These are phyloP conservation scores for Embiotoca jacksoni DNA, from an alignment of 2,113 vertebrate genomes.

Conservation along the genomic window DNA sequence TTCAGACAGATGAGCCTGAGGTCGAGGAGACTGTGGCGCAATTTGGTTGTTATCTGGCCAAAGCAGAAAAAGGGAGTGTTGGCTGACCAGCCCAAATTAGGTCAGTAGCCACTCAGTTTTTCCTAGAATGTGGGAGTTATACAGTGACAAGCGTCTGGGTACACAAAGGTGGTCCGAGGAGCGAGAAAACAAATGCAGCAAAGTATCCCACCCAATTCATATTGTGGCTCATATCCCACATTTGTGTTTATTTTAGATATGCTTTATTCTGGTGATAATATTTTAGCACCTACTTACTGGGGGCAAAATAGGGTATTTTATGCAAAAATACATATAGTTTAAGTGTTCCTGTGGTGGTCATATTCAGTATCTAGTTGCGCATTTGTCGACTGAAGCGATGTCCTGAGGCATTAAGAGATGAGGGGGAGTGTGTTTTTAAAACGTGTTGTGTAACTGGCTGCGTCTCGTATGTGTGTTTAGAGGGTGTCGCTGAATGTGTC, in stretches of 20 bases:
- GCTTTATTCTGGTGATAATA: no score
- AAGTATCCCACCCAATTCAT: no score
- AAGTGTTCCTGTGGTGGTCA: no score
- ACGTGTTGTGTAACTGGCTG: not conserved
- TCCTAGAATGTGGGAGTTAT: conserved; percentile 51
- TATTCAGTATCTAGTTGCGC: no score
- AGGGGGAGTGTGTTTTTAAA: conserved; percentile 30
- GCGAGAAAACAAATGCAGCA: not conserved
- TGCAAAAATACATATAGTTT: no score
- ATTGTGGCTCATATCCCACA: no score
- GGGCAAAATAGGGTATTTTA: no score
- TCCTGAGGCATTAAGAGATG: conserved; percentile 30
- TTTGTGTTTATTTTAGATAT: no score
- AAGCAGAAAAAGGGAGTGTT: conserved; percentile 42
- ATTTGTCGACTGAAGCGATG: no score
- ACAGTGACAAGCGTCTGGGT: conserved; percentile 1
- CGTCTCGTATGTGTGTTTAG: conserved; percentile 45
- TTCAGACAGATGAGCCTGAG: conserved; percentile 35
- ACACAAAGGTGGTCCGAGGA: conserved; percentile 8
- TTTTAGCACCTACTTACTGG: no score
- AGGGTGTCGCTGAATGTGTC: conserved; percentile 64
- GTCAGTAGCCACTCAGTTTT: conserved; percentile 69
- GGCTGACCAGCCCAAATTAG: conserved; percentile 41
- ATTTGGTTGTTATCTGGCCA: conserved; percentile 50
- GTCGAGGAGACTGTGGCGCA: conserved; percentile 34